These are phyloP conservation scores for Triplophysa tibetana DNA, from an alignment of 2,113 vertebrate genomes.

Conservation along the genomic window DNA sequence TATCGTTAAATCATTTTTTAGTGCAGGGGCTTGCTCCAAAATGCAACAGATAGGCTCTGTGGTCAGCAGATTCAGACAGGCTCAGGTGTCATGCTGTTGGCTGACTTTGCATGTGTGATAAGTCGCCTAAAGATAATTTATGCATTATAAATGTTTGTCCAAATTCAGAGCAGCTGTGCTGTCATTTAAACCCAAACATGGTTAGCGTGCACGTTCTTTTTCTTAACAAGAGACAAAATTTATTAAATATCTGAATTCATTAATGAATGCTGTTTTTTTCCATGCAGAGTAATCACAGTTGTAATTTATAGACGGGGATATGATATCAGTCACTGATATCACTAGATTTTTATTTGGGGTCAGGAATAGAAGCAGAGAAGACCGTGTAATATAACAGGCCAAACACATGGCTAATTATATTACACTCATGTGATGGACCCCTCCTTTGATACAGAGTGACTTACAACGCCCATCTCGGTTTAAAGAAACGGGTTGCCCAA, in stretches of 20 bases:
- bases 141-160: slow-evolving; percentile 8
- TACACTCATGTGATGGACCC: slow-evolving; percentile 3
- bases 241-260: not conserved
- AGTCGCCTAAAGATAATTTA: slow-evolving; percentile 6
- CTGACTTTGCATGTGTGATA: not conserved
- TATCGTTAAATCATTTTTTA: too few species aligned
- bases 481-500: too few species aligned
- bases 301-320: not conserved
- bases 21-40: not conserved
- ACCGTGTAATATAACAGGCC: not conserved
- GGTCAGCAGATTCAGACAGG: not conserved
- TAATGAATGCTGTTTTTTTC: slow-evolving; percentile 42
- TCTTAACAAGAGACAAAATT: not conserved
- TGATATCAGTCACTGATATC: slow-evolving; percentile 17
- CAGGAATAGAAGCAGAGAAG: slow-evolving; percentile 53
- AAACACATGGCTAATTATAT: not conserved
- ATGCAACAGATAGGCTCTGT: not conserved
- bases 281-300: slow-evolving; percentile 14
- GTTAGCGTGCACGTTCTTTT: too few species aligned
- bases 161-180: not conserved
- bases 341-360: not conserved
- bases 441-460: too few species aligned
- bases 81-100: not conserved
- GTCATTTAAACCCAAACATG: not conserved
- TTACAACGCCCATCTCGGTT: too few species aligned